A percentile compares a stretch with the other conserved stretches of the same genome.
phyloP scores from a whole-genome alignment of 1,140 invertebrate genomes.

The Heliconius congener region DNA sequence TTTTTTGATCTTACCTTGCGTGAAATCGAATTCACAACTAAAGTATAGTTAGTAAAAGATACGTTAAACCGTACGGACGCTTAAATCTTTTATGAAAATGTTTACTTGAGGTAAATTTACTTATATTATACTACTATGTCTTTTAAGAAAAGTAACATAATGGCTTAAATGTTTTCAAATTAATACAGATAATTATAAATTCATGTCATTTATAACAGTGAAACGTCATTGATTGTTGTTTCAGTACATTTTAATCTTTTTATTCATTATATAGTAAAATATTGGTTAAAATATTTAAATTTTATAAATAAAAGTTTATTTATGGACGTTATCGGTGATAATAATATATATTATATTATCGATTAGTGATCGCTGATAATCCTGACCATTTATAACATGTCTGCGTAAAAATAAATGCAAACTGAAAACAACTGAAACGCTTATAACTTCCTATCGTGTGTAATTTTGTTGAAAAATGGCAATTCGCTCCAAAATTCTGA shows the following conservation, averaged over 20 bases:
- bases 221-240: neutral
- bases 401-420: slow-evolving; percentile 35
- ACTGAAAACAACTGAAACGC: slow-evolving; percentile 34
- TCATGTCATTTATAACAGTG: neutral
- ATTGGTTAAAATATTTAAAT: neutral
- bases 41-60: too few species aligned
- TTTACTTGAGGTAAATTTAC: too few species aligned
- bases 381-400: slow-evolving; percentile 44
- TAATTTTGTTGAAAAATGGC: slow-evolving; percentile 46
- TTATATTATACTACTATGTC: too few species aligned
- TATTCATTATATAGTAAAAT: neutral
- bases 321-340: slow-evolving; percentile 4
- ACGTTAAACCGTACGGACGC: too few species aligned
- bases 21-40: too few species aligned
- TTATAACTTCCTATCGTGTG: slow-evolving; percentile 14
- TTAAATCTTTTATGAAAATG: too few species aligned
- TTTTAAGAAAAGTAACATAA: too few species aligned
- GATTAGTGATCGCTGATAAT: slow-evolving; percentile 37
- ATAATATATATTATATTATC: slow-evolving; percentile 29
- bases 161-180: neutral
- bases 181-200: neutral
- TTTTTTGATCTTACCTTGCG: too few species aligned
- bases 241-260: slow-evolving; percentile 6
- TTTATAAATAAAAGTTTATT: neutral
- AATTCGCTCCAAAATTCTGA: slow-evolving; percentile 24